These are phyloP conservation scores for Ctenomys sociabilis DNA, from an alignment of 2,113 vertebrate genomes.

Conservation along the genomic window DNA sequence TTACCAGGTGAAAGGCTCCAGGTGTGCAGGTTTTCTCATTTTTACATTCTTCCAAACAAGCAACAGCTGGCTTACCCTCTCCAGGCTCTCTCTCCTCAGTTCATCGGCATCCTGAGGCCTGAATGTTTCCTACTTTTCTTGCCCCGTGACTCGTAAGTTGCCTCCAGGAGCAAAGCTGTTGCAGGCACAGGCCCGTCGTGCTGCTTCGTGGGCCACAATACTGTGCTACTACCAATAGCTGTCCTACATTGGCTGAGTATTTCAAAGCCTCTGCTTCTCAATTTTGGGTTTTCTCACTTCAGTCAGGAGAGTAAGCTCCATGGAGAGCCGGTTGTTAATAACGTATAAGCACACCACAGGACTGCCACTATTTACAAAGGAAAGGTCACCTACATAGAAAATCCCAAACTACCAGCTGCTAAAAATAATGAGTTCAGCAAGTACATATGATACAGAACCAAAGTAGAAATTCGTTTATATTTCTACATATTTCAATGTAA, in stretches of 20 bases:
- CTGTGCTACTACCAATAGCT: background rate
- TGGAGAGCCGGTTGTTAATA: background rate
- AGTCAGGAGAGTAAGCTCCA: background rate
- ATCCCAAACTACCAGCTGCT: background rate
- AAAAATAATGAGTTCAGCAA: background rate
- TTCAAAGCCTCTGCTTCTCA: background rate
- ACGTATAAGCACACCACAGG: background rate
- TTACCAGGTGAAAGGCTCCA: background rate
- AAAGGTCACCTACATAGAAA: background rate
- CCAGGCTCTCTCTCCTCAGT: background rate
- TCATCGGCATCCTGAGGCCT: background rate
- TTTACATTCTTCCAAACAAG: background rate
- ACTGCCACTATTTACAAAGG: background rate
- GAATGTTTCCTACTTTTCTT: background rate
- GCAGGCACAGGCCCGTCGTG: fast-evolving
- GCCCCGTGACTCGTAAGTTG: background rate
- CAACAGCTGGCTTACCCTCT: background rate
- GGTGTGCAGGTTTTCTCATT: background rate
- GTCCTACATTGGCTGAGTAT: background rate
- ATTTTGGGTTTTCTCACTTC: background rate
- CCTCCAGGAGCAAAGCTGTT: no score
- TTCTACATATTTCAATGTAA: background rate
- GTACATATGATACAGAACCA: no score
- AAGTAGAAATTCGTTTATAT: background rate
- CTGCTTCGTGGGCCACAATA: background rate